phyloP scores from a whole-genome alignment of 2,797 vertebrate genomes.

The Cirrhinus molitorella region DNA sequence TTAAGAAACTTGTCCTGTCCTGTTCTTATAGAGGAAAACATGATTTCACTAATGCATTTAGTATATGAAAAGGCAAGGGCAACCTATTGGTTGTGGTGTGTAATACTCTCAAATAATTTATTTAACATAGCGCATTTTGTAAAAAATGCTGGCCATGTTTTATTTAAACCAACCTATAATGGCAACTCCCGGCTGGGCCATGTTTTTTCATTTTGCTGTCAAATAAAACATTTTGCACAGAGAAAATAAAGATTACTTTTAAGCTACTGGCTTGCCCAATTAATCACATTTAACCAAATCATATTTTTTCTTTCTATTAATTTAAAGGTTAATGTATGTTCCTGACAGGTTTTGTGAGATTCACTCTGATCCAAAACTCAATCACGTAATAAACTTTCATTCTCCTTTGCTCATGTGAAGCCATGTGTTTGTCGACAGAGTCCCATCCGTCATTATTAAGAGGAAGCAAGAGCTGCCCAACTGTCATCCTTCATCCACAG shows the following conservation, averaged over 20 bases:
- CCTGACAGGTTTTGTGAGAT: background rate
- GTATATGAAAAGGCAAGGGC: background rate
- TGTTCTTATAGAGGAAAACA: background rate
- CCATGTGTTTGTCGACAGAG: background rate
- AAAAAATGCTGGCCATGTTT: background rate
- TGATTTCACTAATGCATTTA: conserved; percentile 13
- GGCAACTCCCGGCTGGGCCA: background rate
- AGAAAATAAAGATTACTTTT: background rate
- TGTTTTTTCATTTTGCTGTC: background rate
- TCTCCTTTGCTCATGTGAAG: conserved; percentile 2
- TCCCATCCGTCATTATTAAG: conserved; percentile 49
- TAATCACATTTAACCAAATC: background rate
- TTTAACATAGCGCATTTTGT: background rate
- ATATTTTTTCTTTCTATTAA: too few relatives aligned
- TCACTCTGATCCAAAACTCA: background rate
- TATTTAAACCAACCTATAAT: background rate
- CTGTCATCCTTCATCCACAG: conserved; percentile 45
- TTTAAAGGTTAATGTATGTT: background rate
- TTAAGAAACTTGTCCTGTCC: conserved; percentile 3
- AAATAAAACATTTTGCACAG: background rate
- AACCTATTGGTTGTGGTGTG: background rate
- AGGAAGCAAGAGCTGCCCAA: conserved; percentile 10
- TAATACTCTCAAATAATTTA: background rate
- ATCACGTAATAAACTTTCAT: background rate
- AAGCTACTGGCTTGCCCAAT: too few relatives aligned